Evolutionary conservation across 2,888 invertebrate species (phyloP).

Genomic region (Spilosoma lubricipeda): DNA sequence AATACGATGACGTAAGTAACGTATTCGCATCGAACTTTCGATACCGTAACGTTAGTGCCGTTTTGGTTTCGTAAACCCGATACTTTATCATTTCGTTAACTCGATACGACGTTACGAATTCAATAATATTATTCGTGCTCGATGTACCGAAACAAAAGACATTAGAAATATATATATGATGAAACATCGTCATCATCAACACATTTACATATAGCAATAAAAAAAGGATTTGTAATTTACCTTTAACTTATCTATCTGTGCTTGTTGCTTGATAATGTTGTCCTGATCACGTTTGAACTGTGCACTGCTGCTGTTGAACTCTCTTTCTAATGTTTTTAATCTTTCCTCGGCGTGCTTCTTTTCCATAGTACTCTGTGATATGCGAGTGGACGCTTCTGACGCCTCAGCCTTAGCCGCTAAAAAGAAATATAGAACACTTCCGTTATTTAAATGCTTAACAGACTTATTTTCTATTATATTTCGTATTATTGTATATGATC

Average conservation of each 20-base stretch:
- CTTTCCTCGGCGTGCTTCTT: slow-evolving; percentile 87
- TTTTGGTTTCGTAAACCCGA: too few species aligned
- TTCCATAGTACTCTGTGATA: slow-evolving; percentile 92
- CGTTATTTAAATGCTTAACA: not conserved
- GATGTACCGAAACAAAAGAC: not conserved
- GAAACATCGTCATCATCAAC: too few species aligned
- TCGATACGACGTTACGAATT: too few species aligned
- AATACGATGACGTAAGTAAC: too few species aligned
- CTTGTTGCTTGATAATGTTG: slow-evolving; percentile 76
- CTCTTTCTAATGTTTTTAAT: slow-evolving; percentile 88
- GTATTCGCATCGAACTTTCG: too few species aligned
- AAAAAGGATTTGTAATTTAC: slow-evolving; percentile 55
- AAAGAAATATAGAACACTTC: not conserved
- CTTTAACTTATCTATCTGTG: slow-evolving; percentile 78
- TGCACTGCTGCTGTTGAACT: slow-evolving; percentile 88
- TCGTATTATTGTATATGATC: not conserved
- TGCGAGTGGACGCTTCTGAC: slow-evolving; percentile 91
- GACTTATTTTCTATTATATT: not conserved
- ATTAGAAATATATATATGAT: too few species aligned
- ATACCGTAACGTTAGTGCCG: too few species aligned
- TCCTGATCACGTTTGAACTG: slow-evolving; percentile 89
- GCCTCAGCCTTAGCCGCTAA: slow-evolving; percentile 91
- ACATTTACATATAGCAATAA: too few species aligned
- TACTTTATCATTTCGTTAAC: too few species aligned
- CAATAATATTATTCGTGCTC: too few species aligned